Percentiles rank a stretch among this genome's conserved stretches.
phyloP scores from a whole-genome alignment of 2,113 vertebrate species.

The Heteronetta atricapilla region DNA sequence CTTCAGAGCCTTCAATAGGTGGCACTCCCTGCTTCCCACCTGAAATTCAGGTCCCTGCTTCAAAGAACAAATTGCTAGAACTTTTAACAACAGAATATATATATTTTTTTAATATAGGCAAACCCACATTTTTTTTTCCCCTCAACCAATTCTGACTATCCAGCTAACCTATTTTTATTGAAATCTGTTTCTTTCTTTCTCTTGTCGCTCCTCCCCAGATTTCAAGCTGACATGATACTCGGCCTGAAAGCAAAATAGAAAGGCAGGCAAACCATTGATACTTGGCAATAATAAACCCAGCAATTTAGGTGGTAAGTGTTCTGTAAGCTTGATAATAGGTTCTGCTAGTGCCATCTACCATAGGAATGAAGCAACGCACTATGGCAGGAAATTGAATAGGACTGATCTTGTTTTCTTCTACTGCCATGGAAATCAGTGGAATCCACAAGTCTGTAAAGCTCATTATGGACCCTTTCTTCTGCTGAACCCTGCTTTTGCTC shows the following conservation, averaged over 20 bases:
- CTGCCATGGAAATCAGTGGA: constrained; percentile 54
- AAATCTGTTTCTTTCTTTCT: not conserved
- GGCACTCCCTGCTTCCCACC: not conserved
- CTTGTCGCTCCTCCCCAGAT: not conserved
- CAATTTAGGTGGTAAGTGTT: not conserved
- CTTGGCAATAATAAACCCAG: not conserved
- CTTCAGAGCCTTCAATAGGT: not conserved
- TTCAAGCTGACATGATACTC: not conserved
- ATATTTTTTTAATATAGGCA: too few species aligned
- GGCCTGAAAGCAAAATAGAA: not conserved
- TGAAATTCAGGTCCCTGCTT: not conserved
- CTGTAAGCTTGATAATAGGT: not conserved
- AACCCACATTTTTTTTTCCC: not conserved
- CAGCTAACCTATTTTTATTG: not conserved
- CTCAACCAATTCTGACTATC: not conserved
- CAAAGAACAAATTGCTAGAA: not conserved
- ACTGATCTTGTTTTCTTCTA: not conserved
- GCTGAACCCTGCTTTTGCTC: constrained; percentile 14
- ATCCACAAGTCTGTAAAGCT: constrained; percentile 18
- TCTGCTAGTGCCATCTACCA: constrained; percentile 1
- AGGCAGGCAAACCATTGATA: not conserved
- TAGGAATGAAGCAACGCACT: not conserved
- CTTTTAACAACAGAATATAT: not conserved
- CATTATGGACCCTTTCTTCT: constrained; percentile 28
- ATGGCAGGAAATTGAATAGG: not conserved